phyloP scores from a whole-genome alignment of 92 coral and sea anemone species.

The Ricordea florida region DNA sequence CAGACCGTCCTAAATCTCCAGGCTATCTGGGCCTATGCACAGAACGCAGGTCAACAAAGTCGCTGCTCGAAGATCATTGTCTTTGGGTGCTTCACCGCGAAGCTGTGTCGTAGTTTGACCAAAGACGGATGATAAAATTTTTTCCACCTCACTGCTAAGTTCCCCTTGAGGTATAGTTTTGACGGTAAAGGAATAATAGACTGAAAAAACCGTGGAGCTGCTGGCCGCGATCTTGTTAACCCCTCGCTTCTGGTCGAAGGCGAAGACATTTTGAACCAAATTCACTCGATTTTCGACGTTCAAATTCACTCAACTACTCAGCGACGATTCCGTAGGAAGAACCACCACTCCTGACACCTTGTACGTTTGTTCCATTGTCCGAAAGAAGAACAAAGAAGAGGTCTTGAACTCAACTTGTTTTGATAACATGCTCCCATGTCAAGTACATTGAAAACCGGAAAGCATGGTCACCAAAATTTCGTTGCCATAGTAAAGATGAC shows the following conservation, averaged over 20 bases:
- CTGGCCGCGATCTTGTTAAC: background rate
- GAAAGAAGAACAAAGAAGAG: background rate
- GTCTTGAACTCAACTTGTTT: too few species aligned
- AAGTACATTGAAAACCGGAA: too few species aligned
- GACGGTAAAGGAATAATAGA: slow-evolving; percentile 46
- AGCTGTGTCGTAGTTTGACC: slow-evolving; percentile 49
- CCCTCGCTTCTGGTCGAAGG: background rate
- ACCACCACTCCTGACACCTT: background rate
- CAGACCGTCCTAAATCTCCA: slow-evolving; percentile 2
- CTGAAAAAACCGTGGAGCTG: slow-evolving; percentile 6
- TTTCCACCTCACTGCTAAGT: slow-evolving; percentile 32
- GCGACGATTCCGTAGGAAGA: slow-evolving; percentile 14
- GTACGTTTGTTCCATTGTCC: background rate
- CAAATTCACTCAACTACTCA: background rate
- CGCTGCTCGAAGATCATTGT: slow-evolving; percentile 17
- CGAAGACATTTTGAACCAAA: background rate
- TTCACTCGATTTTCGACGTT: background rate
- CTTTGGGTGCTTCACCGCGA: background rate
- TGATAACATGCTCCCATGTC: too few species aligned
- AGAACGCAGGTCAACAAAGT: slow-evolving; percentile 43
- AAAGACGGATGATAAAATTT: slow-evolving; percentile 9
- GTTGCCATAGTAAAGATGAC: too few species aligned
- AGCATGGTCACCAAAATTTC: too few species aligned
- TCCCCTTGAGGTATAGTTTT: slow-evolving; percentile 42
- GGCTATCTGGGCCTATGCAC: slow-evolving; percentile 35